These are phyloP conservation scores for Amiota communis DNA, from an alignment of 2,888 invertebrate genomes.

Conservation along the genomic window DNA sequence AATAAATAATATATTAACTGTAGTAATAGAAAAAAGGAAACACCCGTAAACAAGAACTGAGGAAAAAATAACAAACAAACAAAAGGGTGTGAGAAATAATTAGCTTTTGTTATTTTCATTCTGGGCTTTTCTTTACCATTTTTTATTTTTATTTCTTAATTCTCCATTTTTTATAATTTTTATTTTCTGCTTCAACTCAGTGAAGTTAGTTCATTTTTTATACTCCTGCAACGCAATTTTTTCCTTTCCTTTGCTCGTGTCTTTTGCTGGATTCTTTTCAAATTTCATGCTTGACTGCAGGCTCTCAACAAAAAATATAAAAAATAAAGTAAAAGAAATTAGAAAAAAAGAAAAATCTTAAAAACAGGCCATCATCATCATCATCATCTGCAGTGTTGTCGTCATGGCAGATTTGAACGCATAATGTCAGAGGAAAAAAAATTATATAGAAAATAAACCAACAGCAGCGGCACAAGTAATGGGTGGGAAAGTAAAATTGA, in stretches of 20 bases:
- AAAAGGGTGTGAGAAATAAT: slow-evolving; percentile 50
- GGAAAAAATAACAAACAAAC: slow-evolving; percentile 32
- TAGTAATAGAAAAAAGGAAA: neutral
- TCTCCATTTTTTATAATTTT: slow-evolving; percentile 2
- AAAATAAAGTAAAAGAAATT: slow-evolving; percentile 4
- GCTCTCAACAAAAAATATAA: slow-evolving; percentile 11
- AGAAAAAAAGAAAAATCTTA: slow-evolving; percentile 5
- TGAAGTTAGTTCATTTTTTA: too few relatives aligned
- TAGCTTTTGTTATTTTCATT: slow-evolving; percentile 46
- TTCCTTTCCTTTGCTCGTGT: slow-evolving; percentile 11
- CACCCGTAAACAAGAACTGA: slow-evolving; percentile 28
- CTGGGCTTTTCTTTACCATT: neutral
- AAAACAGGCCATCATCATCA: neutral
- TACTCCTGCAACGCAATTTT: too few relatives aligned
- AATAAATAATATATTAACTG: neutral
- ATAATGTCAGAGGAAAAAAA: slow-evolving; percentile 1
- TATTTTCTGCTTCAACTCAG: neutral
- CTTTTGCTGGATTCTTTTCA: slow-evolving; percentile 37
- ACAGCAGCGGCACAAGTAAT: slow-evolving; percentile 2
- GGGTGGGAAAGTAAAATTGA: neutral
- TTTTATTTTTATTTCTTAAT: neutral
- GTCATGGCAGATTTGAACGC: neutral
- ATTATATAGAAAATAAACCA: neutral
- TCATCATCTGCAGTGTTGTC: neutral
- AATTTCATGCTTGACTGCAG: slow-evolving; percentile 47